Conservation (phyloP, 1,140 invertebrate genomes). For the Galendromus occidentalis region DNA sequence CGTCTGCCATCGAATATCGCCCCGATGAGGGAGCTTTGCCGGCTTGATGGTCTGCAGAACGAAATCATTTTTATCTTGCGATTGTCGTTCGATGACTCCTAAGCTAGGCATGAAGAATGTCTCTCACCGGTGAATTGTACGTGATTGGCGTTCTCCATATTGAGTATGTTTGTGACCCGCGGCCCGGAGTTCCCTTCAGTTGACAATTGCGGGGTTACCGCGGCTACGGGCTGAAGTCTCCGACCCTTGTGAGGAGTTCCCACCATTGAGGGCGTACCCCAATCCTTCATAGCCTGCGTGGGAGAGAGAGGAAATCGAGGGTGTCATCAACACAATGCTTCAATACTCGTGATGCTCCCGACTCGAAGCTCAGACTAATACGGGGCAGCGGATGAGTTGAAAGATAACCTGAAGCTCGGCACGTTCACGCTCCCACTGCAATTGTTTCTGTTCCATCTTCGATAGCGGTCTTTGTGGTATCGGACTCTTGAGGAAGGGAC, state of each 20-base stretch:
- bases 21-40: not conserved
- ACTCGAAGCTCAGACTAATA: too few species aligned
- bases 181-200: not conserved
- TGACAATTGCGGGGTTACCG: not conserved
- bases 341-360: too few species aligned
- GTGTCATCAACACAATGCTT: too few species aligned
- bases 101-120: too few species aligned
- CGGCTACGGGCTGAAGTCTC: not conserved
- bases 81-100: not conserved
- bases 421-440: not conserved
- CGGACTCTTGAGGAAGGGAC: not conserved
- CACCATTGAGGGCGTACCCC: not conserved
- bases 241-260: not conserved
- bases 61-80: not conserved
- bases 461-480: not conserved
- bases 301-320: too few species aligned
- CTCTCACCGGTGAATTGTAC: not conserved
- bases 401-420: not conserved
- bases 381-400: too few species aligned
- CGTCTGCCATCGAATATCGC: not conserved
- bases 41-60: not conserved
- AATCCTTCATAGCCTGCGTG: not conserved
- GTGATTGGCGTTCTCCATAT: conserved; percentile 7
- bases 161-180: not conserved
- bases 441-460: conserved; percentile 1